A percentile compares a stretch with the other conserved stretches of the same genome.
Conservation (phyloP, 2,113 vertebrate species). For the Sakesphorus luctuosus region DNA sequence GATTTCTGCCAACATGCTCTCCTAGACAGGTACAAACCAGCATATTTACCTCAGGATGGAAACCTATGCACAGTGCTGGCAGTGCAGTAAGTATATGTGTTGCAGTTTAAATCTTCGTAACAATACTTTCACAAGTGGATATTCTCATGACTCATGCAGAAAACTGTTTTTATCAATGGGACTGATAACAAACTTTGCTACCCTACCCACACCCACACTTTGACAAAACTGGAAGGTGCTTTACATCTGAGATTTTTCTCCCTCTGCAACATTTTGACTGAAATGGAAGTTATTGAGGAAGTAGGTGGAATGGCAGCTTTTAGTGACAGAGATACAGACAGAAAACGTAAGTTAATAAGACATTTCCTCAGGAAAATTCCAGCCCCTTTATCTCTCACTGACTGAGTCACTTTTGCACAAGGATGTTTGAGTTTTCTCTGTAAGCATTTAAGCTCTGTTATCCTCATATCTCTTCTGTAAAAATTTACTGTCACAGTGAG, state of each 20-base stretch:
- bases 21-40: not conserved
- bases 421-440: conserved; percentile 45
- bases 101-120: not conserved
- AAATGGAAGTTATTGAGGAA: not conserved
- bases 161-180: not conserved
- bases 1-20: not conserved
- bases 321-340: conserved; percentile 1
- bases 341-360: conserved; percentile 31
- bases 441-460: conserved; percentile 1
- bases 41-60: not conserved
- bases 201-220: not conserved
- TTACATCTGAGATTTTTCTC: not conserved
- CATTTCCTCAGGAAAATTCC: conserved; percentile 56
- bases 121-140: not conserved
- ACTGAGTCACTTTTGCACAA: conserved; percentile 42
- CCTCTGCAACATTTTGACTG: not conserved
- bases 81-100: too few relatives aligned
- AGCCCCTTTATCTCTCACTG: conserved; percentile 37
- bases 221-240: not conserved
- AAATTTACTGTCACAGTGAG: conserved; percentile 28
- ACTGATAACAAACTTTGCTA: not conserved
- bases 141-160: not conserved
- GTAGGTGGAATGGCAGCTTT: not conserved
- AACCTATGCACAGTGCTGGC: not conserved
- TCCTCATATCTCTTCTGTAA: conserved; percentile 18